Base-by-base conservation (phyloP, 2,113 vertebrate genomes). In the Urocitellus parryii region DNA sequence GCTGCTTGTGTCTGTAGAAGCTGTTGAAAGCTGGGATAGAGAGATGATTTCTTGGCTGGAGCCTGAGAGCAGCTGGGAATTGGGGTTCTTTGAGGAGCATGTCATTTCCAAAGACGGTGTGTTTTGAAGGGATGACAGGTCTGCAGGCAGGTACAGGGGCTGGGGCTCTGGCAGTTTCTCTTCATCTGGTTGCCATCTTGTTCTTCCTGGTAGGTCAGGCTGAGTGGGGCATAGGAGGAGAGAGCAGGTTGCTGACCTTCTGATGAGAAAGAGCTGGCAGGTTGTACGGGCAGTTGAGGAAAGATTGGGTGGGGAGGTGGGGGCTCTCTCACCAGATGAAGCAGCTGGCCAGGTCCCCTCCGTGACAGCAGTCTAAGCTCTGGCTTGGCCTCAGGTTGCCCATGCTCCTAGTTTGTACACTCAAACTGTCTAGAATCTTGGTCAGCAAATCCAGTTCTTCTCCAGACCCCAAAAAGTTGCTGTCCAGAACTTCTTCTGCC, bases 381-480 rank as follows among this genome's bases (percentile, higher is more conserved):
- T 99, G 99, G 51, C 99, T 99, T 48, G 98, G 98, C 4, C 99
- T 99, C 45, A 99, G 98, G 32, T 98, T 53, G 10, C 98, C 0
- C 72, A 94, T 0, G 97, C 98, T 65, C 17, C 68, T 11, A 97
- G 97, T 29, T 32, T 98, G 98, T 0, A 98, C 86, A 70, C 98
- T 99, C n/a, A 99, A 98, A 0, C 99, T 99, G 95, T 99, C 99
- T 34, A 99, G 99, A 91, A 99, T 99, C 97, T 99, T 99, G 9
- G 99, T 99, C 9, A 99, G 98, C 86, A 99, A 98, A 91, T 99
- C 99, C 98, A 99, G 98, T 93, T 99, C 99, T 90, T 99, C 99
- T 3, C 98, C 91, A 4, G 99, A 98, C 65, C 98, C 98, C 93
- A 99, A 87, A 42, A 98, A 97, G 0, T 97, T 95, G 27, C 87